Evolutionary conservation across 1,140 invertebrate genomes (phyloP).

Genomic region (Bactericera cockerelli): DNA sequence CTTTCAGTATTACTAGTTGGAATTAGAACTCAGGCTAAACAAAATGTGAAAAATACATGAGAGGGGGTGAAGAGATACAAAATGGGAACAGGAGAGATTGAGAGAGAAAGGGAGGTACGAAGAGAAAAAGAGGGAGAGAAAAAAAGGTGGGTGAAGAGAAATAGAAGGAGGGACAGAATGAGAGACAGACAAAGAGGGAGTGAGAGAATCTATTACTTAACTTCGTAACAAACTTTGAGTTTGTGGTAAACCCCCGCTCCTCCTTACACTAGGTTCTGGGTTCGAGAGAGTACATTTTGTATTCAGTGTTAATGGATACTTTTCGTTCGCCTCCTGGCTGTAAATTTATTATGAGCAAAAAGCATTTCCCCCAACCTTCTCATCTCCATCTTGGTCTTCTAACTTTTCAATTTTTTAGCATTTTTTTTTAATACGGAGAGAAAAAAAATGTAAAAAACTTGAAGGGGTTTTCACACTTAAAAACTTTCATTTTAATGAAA

Average conservation of each 20-base stretch:
- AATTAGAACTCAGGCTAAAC: too few relatives aligned
- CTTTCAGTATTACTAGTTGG: too few relatives aligned
- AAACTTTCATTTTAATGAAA: conserved; percentile 8
- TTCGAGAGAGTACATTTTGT: not conserved
- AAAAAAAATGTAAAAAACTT: not conserved
- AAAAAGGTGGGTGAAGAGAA: too few relatives aligned
- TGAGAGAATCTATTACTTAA: not conserved
- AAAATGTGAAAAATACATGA: too few relatives aligned
- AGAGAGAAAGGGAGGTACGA: too few relatives aligned
- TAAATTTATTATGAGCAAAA: conserved; percentile 7
- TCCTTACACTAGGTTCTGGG: not conserved
- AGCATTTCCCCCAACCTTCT: not conserved
- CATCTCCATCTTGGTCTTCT: not conserved
- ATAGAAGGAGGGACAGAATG: too few relatives aligned
- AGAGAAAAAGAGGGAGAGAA: too few relatives aligned
- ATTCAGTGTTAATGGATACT: conserved; percentile 9
- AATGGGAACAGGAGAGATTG: too few relatives aligned
- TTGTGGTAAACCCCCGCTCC: not conserved
- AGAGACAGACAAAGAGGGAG: not conserved
- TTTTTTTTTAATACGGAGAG: not conserved
- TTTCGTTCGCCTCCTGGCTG: conserved; percentile 1
- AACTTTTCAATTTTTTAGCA: conserved; percentile 7
- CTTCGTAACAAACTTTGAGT: conserved; percentile 9
- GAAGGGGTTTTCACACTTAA: conserved; percentile 8
- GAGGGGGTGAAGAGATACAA: too few relatives aligned